Conservation (phyloP, 1,140 invertebrate genomes). For the Penaeus chinensis region DNA sequence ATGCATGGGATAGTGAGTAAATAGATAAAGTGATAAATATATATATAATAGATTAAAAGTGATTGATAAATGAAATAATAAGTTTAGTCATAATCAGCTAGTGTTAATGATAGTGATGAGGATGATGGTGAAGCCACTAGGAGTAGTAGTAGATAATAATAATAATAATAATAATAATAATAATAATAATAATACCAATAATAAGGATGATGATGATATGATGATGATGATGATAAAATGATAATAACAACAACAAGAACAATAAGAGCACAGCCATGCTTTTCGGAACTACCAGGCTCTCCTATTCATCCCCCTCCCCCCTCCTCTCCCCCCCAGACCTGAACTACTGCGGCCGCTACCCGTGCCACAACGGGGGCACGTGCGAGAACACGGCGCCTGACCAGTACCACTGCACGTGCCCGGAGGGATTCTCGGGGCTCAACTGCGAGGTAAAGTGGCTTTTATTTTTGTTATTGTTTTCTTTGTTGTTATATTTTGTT, state of each 20-base stretch:
- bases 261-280: neutral
- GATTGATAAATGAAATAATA: too few species aligned
- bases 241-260: neutral
- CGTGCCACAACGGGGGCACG: conserved; percentile 70
- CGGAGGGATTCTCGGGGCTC: conserved; percentile 68
- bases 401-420: conserved; percentile 69
- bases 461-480: too few species aligned
- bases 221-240: too few species aligned
- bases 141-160: too few species aligned
- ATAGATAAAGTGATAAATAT: too few species aligned
- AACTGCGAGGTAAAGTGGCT: conserved; percentile 69
- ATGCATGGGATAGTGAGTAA: neutral
- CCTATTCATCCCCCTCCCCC: neutral
- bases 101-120: too few species aligned
- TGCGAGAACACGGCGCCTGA: conserved; percentile 69
- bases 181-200: too few species aligned
- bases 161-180: too few species aligned
- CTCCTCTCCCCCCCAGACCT: conserved; percentile 60
- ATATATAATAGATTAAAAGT: neutral
- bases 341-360: conserved; percentile 67
- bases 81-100: too few species aligned
- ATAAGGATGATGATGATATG: too few species aligned
- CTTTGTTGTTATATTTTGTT: too few species aligned
- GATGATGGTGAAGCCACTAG: too few species aligned
- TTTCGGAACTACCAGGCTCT: neutral